Base-by-base conservation (phyloP, 2,888 invertebrate genomes). In the Polymixis lichenea region DNA sequence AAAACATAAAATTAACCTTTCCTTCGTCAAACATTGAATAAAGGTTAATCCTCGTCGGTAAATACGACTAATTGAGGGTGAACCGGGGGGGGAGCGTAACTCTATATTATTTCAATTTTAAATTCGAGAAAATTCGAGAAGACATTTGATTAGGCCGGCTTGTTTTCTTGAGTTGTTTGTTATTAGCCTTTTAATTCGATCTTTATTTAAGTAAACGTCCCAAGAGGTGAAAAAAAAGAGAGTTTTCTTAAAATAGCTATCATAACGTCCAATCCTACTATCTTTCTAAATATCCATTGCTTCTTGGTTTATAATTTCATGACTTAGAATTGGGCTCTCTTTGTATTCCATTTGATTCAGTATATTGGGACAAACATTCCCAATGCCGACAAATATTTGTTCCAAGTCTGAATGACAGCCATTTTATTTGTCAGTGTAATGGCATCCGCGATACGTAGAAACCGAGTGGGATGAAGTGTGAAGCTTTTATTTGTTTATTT, bases 51-150 rank as follows among this genome's bases (percentile, higher is more conserved):
- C 69, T 43, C 55, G 58, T 56, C 28, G 32, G 69, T 84, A 84
- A 85, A 85, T 72, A 81, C 17, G 72, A 60, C 77, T 83, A 85
- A 83, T 77, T 83, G 82, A 62, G 69, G 71, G 69, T 81, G 66
- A 66, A 28, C 58, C 0, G 65, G 76, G 82, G 67, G 67, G 58
- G 15, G 71, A 70, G 17, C 15, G 74, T 56, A 75, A 74, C 82
- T 70, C 51, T 67, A 85, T 68, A 72, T 72, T 75, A 85, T 85
- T 69, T 62, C 46, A 72, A 72, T 83, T 77, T 77, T 60, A 71
- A 84, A 77, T 84, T 72, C 28, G 58, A 32, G 49, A 58, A 71
- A 82, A 65, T 82, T 69, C 32, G 53, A 56, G 61, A 62, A 83
- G 28, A 70, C 38, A 74, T 71, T 77, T 67, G 53, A 65, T 51